These are phyloP conservation scores for Irena cyanogastra DNA, from an alignment of 2,113 vertebrate species.

Conservation along the genomic window DNA sequence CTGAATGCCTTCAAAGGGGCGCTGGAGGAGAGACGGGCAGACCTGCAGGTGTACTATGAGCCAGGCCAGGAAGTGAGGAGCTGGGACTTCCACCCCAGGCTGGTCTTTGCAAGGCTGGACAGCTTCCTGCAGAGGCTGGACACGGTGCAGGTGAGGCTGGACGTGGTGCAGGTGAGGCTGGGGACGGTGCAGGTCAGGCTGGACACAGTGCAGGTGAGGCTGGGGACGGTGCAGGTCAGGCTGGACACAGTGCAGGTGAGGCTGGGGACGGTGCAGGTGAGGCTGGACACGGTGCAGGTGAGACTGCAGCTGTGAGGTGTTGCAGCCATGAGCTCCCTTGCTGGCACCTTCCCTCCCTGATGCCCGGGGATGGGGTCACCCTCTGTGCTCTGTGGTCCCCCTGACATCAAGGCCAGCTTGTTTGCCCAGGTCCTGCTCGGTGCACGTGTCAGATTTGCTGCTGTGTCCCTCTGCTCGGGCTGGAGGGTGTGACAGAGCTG, in stretches of 20 bases:
- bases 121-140: slow-evolving; percentile 76
- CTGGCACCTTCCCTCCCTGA: neutral
- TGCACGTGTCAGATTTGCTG: neutral
- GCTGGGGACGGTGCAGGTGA: too few species aligned
- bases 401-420: too few species aligned
- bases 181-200: too few species aligned
- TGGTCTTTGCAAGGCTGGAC: slow-evolving; percentile 82
- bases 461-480: neutral
- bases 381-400: neutral
- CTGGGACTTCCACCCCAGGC: slow-evolving; percentile 79
- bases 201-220: slow-evolving; percentile 74
- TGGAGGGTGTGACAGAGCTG: neutral
- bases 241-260: slow-evolving; percentile 78
- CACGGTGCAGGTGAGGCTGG: slow-evolving; percentile 74
- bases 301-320: neutral
- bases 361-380: neutral
- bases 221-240: too few species aligned
- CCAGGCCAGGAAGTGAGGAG: slow-evolving; percentile 64
- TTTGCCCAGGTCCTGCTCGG: neutral
- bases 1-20: slow-evolving; percentile 74
- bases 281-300: slow-evolving; percentile 77
- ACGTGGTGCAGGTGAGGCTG: slow-evolving; percentile 75
- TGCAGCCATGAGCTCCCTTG: neutral
- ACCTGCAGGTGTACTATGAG: slow-evolving; percentile 73
- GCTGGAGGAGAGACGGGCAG: slow-evolving; percentile 74